Base-by-base conservation (phyloP, 2,888 invertebrate genomes). In the Nomada lathburiana region DNA sequence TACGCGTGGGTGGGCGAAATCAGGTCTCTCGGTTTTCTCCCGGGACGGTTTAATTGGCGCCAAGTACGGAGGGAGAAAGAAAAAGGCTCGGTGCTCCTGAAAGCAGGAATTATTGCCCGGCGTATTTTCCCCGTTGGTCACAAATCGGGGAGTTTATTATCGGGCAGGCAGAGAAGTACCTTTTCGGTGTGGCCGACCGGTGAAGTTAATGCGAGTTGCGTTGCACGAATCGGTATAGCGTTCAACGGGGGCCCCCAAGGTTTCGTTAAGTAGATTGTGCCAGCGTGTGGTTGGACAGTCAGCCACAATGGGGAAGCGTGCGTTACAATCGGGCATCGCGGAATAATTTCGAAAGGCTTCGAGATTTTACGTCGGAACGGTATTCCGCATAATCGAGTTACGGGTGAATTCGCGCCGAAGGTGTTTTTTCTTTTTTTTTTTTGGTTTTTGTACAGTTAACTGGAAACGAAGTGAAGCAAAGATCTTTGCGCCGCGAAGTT, bases 1-100 rank as follows among this genome's bases (percentile, higher is more conserved):
- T 82, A 81, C 76, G 80, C 85, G 88, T 88, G 85, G 88, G 87
- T 82, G 84, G 76, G 79, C 81, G 83, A 88, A 87, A 88, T 88
- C 81, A 75, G 82, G 88, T 83, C 85, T 76, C 76, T 50, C 75
- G 65, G 85, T 82, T 85, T 85, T 85, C 82, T 80, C 76, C 67
- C 75, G 59, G 20, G 79, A 69, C 75, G 63, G 65, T 78, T 84
- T 84, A 84, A 84, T 84, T 84, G 84, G 77, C 77, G 42, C 23
- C 23, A n/a, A 1, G 20, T 47, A 26, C 7, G 4, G n/a, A 16
- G 50, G 55, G 23, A 36, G 47, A 73, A 42, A 50, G 36, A 20
- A 23, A 26, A 63, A 53, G 23, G 23, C n/a, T 20, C 44, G 26
- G 42, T 60, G 42, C 62, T 62, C 72, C 80, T 67, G 57, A 80